Evolutionary conservation across 2,113 vertebrate genomes (phyloP).

Genomic region (Aptenodytes patagonicus): DNA sequence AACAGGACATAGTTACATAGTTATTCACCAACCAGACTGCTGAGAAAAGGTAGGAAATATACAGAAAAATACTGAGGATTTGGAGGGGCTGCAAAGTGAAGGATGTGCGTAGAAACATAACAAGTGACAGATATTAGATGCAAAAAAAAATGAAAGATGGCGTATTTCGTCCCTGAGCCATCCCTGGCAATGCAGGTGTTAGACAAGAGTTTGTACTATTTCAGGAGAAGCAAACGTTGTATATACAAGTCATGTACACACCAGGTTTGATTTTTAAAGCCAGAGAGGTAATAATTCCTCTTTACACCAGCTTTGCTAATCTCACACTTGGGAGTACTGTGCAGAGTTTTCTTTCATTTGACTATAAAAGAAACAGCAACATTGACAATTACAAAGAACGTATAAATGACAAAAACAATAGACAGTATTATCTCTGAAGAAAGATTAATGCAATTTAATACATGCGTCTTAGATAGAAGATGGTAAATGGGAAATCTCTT

Average conservation of each 20-base stretch:
- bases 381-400: background rate
- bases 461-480: background rate
- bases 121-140: background rate
- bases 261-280: background rate
- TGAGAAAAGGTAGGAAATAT: background rate
- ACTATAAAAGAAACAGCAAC: background rate
- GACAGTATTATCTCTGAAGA: background rate
- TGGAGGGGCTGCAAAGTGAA: background rate
- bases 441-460: conserved; percentile 15
- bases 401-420: background rate
- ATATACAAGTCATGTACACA: background rate
- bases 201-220: background rate
- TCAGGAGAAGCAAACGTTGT: background rate
- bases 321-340: background rate
- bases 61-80: background rate
- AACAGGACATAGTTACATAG: background rate
- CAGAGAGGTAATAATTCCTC: background rate
- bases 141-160: background rate
- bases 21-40: background rate
- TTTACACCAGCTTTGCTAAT: background rate
- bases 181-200: background rate
- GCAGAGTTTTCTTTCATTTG: background rate
- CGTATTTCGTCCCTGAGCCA: background rate
- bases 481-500: background rate
- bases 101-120: background rate